Conservation (phyloP, 2,888 invertebrate genomes). For the Lissonota sp. region DNA sequence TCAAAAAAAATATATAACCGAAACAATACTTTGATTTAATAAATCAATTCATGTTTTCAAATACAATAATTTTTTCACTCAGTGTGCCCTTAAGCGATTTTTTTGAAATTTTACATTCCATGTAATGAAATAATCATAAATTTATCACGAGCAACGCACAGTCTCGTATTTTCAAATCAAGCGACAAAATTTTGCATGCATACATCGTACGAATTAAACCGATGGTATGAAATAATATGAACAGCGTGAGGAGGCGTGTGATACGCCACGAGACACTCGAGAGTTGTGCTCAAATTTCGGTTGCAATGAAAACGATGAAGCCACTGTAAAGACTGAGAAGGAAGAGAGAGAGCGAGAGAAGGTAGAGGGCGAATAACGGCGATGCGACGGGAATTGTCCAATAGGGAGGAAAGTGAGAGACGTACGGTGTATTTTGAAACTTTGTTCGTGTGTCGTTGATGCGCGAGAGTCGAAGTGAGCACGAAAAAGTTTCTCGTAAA, state of each 20-base stretch:
- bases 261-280: too few relatives aligned
- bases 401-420: slow-evolving; percentile 50
- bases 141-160: too few relatives aligned
- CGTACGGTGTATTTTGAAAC: slow-evolving; percentile 56
- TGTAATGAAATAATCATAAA: too few relatives aligned
- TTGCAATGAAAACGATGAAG: slow-evolving; percentile 56
- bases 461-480: slow-evolving; percentile 29
- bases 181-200: too few relatives aligned
- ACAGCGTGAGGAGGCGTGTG: too few relatives aligned
- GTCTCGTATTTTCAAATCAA: too few relatives aligned
- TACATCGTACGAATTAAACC: too few relatives aligned
- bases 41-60: too few relatives aligned
- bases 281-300: slow-evolving; percentile 44
- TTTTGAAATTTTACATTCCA: too few relatives aligned
- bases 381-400: slow-evolving; percentile 60
- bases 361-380: slow-evolving; percentile 4
- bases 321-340: slow-evolving; percentile 32
- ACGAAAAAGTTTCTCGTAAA: slow-evolving; percentile 65
- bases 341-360: slow-evolving; percentile 13
- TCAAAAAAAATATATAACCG: too few relatives aligned
- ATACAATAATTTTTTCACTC: background rate
- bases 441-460: slow-evolving; percentile 56
- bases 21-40: too few relatives aligned
- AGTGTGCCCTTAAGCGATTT: background rate
- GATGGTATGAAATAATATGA: too few relatives aligned